These are phyloP conservation scores for Leptonema lineaticorne DNA, from an alignment of 1,140 invertebrate species.

Conservation along the genomic window DNA sequence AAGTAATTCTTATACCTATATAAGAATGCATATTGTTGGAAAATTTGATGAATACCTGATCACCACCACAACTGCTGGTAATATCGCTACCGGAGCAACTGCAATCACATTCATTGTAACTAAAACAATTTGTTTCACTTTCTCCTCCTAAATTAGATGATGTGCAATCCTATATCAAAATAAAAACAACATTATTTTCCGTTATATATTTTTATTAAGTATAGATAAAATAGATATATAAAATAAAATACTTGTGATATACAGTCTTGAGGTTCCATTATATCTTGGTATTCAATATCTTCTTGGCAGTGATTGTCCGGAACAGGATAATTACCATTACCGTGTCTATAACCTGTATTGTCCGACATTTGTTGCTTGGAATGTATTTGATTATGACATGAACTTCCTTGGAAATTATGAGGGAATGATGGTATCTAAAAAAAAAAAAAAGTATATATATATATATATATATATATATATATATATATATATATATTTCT, in stretches of 20 bases:
- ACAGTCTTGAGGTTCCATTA: conserved; percentile 38
- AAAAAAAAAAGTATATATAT: too few species aligned
- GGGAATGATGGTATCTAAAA: conserved; percentile 40
- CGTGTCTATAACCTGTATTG: conserved; percentile 21
- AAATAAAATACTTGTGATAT: conserved; percentile 37
- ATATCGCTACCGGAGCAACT: conserved; percentile 40
- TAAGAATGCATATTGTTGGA: neutral
- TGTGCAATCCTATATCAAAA: conserved; percentile 39
- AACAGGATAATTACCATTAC: conserved; percentile 25
- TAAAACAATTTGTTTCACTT: conserved; percentile 40
- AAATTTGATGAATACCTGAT: conserved; percentile 30
- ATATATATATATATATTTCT: too few species aligned
- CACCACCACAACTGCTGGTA: conserved; percentile 38
- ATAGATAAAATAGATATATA: neutral
- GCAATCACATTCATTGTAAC: conserved; percentile 39
- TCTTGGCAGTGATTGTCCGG: conserved; percentile 24
- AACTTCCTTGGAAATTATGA: conserved; percentile 35
- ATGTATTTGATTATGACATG: conserved; percentile 31
- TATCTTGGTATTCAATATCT: conserved; percentile 41
- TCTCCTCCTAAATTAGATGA: conserved; percentile 39
- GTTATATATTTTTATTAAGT: neutral
- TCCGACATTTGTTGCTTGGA: conserved; percentile 32
- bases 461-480: neutral
- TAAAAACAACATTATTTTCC: neutral
- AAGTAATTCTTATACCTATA: neutral